These are phyloP conservation scores for Puntigrus tetrazona DNA, from an alignment of 2,113 vertebrate species.

Conservation along the genomic window DNA sequence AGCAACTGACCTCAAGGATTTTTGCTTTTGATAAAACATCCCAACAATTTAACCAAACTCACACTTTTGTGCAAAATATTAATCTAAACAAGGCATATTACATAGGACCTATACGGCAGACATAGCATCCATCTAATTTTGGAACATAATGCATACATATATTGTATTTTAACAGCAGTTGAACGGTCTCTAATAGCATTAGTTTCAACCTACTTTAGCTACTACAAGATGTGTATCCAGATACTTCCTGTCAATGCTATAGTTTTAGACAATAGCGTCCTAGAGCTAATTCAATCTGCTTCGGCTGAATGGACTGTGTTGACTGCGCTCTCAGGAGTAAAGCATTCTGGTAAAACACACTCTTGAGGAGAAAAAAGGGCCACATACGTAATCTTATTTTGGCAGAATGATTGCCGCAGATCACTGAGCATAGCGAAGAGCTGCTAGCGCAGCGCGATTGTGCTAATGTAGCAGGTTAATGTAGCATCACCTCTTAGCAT, in stretches of 20 bases:
- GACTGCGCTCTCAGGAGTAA: conserved; percentile 45
- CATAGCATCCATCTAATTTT: not conserved
- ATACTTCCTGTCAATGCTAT: not conserved
- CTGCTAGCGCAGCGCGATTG: not conserved
- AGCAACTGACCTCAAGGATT: not conserved
- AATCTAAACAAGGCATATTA: not conserved
- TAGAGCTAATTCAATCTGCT: conserved; percentile 37
- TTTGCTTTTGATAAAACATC: not conserved
- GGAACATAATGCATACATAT: not conserved
- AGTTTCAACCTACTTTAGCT: not conserved
- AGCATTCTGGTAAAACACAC: conserved; percentile 31
- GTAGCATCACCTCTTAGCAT: conserved; percentile 43
- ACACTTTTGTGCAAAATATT: not conserved
- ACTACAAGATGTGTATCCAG: not conserved
- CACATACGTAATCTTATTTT: conserved; percentile 23
- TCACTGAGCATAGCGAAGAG: conserved; percentile 43
- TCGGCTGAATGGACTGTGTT: conserved; percentile 38
- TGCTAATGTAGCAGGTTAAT: conserved; percentile 26
- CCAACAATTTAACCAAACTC: not conserved
- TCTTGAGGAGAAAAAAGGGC: conserved; percentile 28
- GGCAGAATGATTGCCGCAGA: conserved; percentile 36
- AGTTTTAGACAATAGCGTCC: not conserved
- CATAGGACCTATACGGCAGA: not conserved
- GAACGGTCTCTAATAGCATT: not conserved
- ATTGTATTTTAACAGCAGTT: not conserved